Conservation (phyloP, 2,113 vertebrate species). For the Pachycephala philippinensis region DNA sequence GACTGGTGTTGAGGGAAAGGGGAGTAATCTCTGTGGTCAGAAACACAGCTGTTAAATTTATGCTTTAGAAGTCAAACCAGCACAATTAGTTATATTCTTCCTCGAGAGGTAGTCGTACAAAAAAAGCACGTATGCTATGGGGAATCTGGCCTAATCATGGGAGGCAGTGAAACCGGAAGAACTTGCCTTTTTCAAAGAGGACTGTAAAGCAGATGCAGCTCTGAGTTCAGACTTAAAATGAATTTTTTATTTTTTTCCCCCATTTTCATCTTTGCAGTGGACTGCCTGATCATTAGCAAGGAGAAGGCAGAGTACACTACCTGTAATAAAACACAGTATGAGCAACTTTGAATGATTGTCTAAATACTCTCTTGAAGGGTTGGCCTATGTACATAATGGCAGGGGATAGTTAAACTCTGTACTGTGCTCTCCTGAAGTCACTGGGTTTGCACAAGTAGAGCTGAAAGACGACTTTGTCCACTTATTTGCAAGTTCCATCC, state of each 20-base stretch:
- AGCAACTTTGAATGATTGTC: not conserved
- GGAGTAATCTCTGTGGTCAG: not conserved
- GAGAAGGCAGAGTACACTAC: not conserved
- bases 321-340: not conserved
- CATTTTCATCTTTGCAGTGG: not conserved
- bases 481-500: not conserved
- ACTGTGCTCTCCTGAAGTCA: not conserved
- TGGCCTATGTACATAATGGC: not conserved
- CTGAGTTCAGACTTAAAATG: not conserved
- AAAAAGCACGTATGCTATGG: not conserved
- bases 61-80: not conserved
- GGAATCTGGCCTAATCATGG: not conserved
- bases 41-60: not conserved
- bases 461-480: not conserved
- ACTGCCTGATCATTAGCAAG: not conserved
- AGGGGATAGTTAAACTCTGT: not conserved
- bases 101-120: not conserved
- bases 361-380: not conserved
- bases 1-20: not conserved
- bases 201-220: not conserved
- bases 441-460: not conserved
- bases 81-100: not conserved
- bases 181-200: not conserved
- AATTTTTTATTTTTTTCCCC: not conserved
- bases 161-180: not conserved